A percentile compares a stretch with the other conserved stretches of the same genome.
Conservation (phyloP, 2,113 vertebrate genomes). For the Desmodus rotundus region DNA sequence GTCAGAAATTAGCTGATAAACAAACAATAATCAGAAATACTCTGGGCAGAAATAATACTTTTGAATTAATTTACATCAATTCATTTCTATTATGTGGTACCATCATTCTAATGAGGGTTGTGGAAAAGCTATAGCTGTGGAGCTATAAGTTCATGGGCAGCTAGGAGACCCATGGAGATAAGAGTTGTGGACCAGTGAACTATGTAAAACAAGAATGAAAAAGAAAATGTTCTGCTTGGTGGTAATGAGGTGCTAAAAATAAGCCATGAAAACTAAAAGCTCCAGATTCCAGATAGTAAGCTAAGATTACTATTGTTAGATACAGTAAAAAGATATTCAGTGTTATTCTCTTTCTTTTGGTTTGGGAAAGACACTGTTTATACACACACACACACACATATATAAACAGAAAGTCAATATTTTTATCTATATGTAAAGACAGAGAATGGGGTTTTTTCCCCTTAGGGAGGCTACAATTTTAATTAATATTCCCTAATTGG, state of each 20-base stretch:
- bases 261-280: not conserved
- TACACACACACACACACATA: too few relatives aligned
- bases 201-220: not conserved
- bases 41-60: not conserved
- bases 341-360: not conserved
- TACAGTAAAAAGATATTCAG: not conserved
- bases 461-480: conserved; percentile 67
- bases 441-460: conserved; percentile 45
- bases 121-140: not conserved
- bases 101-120: not conserved
- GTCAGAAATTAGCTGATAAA: not conserved
- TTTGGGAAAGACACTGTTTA: not conserved
- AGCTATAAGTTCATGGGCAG: not conserved
- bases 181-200: not conserved
- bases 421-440: conserved; percentile 7
- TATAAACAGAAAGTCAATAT: not conserved
- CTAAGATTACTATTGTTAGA: not conserved
- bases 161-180: not conserved
- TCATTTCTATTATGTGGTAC: not conserved
- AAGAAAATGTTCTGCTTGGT: not conserved
- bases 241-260: not conserved
- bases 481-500: conserved; percentile 85
- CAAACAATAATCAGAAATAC: not conserved
- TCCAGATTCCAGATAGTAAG: too few relatives aligned
- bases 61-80: not conserved